Conservation (phyloP, 1,140 invertebrate species). For the Bombus huntii region DNA sequence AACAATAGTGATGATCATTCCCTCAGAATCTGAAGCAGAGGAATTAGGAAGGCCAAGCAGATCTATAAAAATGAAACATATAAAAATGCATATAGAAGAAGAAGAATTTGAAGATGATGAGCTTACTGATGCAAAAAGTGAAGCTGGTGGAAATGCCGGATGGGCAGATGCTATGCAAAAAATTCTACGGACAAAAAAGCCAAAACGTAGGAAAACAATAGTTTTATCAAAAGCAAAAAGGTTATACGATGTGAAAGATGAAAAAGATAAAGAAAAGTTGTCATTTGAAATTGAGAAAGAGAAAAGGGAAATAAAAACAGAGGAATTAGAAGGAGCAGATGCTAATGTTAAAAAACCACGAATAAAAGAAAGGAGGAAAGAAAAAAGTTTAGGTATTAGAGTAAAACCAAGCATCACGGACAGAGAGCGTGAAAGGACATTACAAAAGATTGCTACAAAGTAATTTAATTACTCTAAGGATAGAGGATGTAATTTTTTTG, state of each 20-base stretch:
- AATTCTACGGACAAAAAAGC: slow-evolving; percentile 89
- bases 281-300: slow-evolving; percentile 83
- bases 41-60: background rate
- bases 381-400: slow-evolving; percentile 85
- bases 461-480: slow-evolving; percentile 35
- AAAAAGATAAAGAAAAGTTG: slow-evolving; percentile 81
- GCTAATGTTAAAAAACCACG: slow-evolving; percentile 36
- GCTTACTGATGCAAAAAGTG: background rate
- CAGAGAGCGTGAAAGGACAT: slow-evolving; percentile 88
- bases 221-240: slow-evolving; percentile 90
- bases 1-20: slow-evolving; percentile 70
- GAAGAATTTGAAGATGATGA: background rate
- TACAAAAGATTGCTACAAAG: slow-evolving; percentile 92
- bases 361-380: slow-evolving; percentile 81
- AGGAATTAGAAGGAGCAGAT: slow-evolving; percentile 77
- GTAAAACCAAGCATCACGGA: slow-evolving; percentile 89
- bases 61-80: background rate
- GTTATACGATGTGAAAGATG: slow-evolving; percentile 82
- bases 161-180: slow-evolving; percentile 89
- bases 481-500: background rate
- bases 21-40: background rate
- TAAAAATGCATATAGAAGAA: background rate
- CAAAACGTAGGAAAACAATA: slow-evolving; percentile 88
- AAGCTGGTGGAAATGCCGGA: slow-evolving; percentile 73
- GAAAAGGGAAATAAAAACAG: slow-evolving; percentile 79